Evolutionary conservation across 92 coral and sea anemone genomes (phyloP), one percentile per base, ranked within the genome.

Genomic region (Palythoa heliodiscus): DNA sequence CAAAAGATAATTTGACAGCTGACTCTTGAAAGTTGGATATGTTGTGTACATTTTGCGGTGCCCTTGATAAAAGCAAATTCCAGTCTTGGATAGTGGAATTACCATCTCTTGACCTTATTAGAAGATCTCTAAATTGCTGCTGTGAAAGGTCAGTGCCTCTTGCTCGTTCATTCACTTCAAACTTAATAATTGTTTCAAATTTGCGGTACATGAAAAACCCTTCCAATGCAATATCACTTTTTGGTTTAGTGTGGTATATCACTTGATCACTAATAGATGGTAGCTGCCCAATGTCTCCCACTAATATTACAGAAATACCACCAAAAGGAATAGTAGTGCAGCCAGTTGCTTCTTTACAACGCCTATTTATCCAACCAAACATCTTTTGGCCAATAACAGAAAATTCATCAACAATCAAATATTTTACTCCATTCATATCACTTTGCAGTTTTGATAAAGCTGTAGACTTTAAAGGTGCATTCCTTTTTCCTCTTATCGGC

Each of bases 271-370:
- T 73, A 11, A 89, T 79, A 19, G 91, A 78, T 58, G 76, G 88
- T 58, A 89, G 35, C 47, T 89, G 88, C 52, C 52, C 91, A 84
- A 78, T 71, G 61, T 85, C 82, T 61, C 88, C 78, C 17, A 89
- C 78, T 71, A 89, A 61, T 19, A 90, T 88, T 50, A 92, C 82
- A 19, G 92, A 86, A 25, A 82, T 87, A 15, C 95, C 92, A 77
- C 93, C 91, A 75, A 90, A 90, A 10, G 91, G 89, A 63, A 87
- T 47, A 39, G 84, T 86, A 24, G 57, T 61, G 15, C n/a, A 24
- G 29, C 95, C 91, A 58, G 93, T 91, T 74, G 88, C 91, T 68
- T 91, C 66, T 53, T 90, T 87, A 83, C 90, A 87, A 61, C 84
- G 88, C 73, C 80, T 87, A 84, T 90, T 83, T 13, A 90, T 90